These are phyloP conservation scores for Stratiolaelaps scimitus DNA, from an alignment of 1,140 invertebrate genomes.

Conservation along the genomic window DNA sequence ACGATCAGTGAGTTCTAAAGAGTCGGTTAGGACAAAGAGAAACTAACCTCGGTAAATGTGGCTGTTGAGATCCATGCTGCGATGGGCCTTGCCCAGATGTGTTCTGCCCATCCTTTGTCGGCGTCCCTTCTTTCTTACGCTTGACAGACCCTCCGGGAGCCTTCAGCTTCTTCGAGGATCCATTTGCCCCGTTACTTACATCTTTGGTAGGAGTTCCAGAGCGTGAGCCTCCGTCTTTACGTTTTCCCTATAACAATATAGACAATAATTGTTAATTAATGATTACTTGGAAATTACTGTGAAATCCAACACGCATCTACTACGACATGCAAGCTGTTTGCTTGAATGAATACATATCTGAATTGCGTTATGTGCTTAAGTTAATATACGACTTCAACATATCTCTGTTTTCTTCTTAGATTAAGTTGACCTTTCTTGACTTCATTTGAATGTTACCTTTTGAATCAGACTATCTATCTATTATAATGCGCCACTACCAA, in stretches of 20 bases:
- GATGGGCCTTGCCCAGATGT: background rate
- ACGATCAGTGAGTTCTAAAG: too few species aligned
- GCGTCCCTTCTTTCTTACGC: constrained; percentile 37
- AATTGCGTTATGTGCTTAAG: too few species aligned
- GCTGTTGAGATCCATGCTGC: too few species aligned
- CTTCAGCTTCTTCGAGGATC: background rate
- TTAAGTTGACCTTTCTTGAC: too few species aligned
- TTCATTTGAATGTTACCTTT: constrained; percentile 38
- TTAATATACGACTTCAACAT: too few species aligned
- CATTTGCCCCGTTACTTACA: background rate
- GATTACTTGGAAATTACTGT: background rate
- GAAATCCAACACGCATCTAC: too few species aligned
- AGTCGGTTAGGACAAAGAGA: too few species aligned
- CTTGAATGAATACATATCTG: too few species aligned
- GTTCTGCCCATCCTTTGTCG: constrained; percentile 29
- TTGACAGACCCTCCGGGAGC: constrained; percentile 40
- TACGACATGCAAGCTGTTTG: too few species aligned
- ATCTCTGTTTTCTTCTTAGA: too few species aligned
- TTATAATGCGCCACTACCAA: constrained; percentile 21
- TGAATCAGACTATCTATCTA: constrained; percentile 36
- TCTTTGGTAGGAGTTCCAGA: constrained; percentile 22
- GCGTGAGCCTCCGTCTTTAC: constrained; percentile 29
- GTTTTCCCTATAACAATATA: constrained; percentile 33
- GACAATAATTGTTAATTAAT: background rate
- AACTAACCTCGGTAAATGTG: too few species aligned